These are phyloP conservation scores for Raja brachyura DNA, from an alignment of 2,113 vertebrate genomes.

Conservation along the genomic window DNA sequence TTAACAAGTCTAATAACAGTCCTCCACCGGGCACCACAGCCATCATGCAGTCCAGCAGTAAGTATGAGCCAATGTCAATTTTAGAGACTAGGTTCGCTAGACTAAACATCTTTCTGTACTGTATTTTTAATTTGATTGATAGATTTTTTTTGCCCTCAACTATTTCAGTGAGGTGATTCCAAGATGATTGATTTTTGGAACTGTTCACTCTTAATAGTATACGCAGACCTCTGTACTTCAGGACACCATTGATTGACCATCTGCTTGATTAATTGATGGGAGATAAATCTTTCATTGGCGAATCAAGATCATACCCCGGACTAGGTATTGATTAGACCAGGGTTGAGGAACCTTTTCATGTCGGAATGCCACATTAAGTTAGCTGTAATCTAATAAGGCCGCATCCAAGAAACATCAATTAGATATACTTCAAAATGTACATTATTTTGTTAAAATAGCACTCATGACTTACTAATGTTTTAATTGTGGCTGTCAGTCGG, in stretches of 20 bases:
- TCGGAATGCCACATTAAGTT: no score
- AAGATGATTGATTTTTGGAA: not conserved
- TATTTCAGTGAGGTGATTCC: not conserved
- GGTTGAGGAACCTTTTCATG: no score
- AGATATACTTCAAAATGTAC: no score
- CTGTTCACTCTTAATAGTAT: not conserved
- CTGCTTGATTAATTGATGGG: not conserved
- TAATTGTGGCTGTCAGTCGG: no score
- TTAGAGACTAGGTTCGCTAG: not conserved
- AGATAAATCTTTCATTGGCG: not conserved
- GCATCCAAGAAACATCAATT: no score
- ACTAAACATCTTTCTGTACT: not conserved
- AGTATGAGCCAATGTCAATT: slow-evolving; percentile 44
- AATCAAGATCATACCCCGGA: not conserved
- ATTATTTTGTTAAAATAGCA: no score
- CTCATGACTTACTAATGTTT: no score
- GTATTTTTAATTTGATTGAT: not conserved
- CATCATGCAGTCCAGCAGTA: slow-evolving; percentile 81
- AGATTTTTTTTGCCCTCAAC: not conserved
- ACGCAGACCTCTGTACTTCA: not conserved
- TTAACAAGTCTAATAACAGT: slow-evolving; percentile 86
- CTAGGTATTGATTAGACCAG: not conserved
- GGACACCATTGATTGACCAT: not conserved
- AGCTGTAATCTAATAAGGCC: no score
- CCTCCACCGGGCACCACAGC: slow-evolving; percentile 75